Conservation (phyloP, 2,797 vertebrate genomes). For the Sphenopsis melanotis region DNA sequence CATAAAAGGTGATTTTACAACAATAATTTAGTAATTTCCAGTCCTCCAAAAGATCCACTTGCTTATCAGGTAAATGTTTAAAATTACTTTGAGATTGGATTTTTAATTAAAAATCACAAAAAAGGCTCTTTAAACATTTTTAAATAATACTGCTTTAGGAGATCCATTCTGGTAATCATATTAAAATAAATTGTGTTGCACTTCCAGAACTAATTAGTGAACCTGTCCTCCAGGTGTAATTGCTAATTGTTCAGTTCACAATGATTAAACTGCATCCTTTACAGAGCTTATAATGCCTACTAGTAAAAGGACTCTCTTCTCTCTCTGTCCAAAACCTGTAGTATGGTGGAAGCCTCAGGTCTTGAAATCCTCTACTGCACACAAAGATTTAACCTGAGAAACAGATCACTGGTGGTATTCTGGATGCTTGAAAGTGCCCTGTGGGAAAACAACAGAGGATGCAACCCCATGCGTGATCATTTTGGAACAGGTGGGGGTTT, state of each 20-base stretch:
- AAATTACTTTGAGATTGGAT: not conserved
- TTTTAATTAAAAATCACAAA: slow-evolving; percentile 37
- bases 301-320: not conserved
- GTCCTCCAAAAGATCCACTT: not conserved
- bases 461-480: not conserved
- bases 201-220: slow-evolving; percentile 27
- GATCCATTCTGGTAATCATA: not conserved
- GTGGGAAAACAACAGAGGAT: not conserved
- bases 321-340: not conserved
- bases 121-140: not conserved
- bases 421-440: not conserved
- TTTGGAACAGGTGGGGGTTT: not conserved
- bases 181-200: not conserved
- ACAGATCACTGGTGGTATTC: rapidly evolving
- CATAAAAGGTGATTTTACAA: not conserved
- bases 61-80: not conserved
- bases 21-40: not conserved
- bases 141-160: not conserved
- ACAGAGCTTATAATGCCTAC: not conserved
- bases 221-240: slow-evolving; percentile 15
- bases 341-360: not conserved
- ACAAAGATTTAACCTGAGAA: not conserved
- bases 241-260: not conserved
- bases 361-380: not conserved
- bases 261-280: not conserved